Evolutionary conservation across 2,113 vertebrate species (phyloP).

Genomic region (Danionella cerebrum): DNA sequence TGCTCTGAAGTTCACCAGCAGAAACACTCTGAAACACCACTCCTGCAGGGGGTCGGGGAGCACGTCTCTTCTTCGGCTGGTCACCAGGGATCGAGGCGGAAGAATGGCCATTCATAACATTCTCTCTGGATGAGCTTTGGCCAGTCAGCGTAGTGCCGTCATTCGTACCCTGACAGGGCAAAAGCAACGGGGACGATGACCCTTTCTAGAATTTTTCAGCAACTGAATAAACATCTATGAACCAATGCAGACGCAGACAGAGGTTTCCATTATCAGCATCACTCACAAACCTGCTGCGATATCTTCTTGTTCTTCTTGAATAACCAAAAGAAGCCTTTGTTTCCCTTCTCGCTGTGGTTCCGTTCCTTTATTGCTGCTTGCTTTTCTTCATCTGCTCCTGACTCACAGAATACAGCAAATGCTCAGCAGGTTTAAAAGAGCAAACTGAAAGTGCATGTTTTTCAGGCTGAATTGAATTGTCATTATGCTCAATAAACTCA

Average conservation of each 20-base stretch:
- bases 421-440: not conserved
- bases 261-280: constrained; percentile 24
- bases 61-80: constrained; percentile 80
- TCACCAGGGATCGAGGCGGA: constrained; percentile 52
- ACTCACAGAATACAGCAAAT: not conserved
- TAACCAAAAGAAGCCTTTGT: constrained; percentile 77
- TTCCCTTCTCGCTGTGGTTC: constrained; percentile 71
- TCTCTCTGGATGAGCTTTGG: constrained; percentile 47
- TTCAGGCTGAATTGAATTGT: too few species aligned
- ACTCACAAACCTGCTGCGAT: constrained; percentile 66
- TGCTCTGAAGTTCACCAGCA: constrained; percentile 54
- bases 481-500: too few species aligned
- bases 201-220: too few species aligned
- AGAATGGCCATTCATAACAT: constrained; percentile 14
- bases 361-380: constrained; percentile 61
- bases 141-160: constrained; percentile 68
- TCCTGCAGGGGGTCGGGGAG: constrained; percentile 79
- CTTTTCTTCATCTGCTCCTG: not conserved
- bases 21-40: constrained; percentile 57
- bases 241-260: not conserved
- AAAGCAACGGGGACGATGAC: not conserved
- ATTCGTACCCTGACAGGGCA: constrained; percentile 56
- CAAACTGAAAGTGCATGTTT: not conserved
- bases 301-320: constrained; percentile 83
- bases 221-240: not conserved